These are phyloP conservation scores for Philaenus spumarius DNA, from an alignment of 1,140 invertebrate species.

Conservation along the genomic window DNA sequence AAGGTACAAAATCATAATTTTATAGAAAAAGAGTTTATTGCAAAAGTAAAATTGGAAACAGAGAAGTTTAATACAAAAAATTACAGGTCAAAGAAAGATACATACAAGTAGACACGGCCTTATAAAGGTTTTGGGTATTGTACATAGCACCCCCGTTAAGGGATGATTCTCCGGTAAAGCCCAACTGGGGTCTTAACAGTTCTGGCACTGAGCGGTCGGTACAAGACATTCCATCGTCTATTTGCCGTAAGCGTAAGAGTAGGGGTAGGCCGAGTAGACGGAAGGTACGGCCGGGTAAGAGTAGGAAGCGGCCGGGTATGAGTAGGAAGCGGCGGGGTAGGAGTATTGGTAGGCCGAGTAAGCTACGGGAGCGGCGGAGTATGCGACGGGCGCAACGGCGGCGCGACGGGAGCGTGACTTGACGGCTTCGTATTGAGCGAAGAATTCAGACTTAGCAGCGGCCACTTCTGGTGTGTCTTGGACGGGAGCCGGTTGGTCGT, in stretches of 20 bases:
- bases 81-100: too few species aligned
- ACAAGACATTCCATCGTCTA: too few species aligned
- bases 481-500: constrained; percentile 1
- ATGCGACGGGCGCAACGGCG: constrained; percentile 17
- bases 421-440: constrained; percentile 19
- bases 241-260: too few species aligned
- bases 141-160: not conserved
- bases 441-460: not conserved
- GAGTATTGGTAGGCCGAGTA: too few species aligned
- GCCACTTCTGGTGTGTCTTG: not conserved
- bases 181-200: constrained; percentile 15
- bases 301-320: not conserved
- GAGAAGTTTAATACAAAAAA: too few species aligned
- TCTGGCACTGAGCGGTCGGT: constrained; percentile 2
- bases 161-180: constrained; percentile 10
- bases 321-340: not conserved
- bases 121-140: too few species aligned
- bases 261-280: too few species aligned
- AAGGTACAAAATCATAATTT: too few species aligned
- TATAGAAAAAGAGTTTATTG: too few species aligned
- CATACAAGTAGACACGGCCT: too few species aligned
- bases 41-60: too few species aligned
- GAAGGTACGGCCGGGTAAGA: not conserved
- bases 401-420: constrained; percentile 23
- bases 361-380: not conserved